phyloP scores from a whole-genome alignment of 2,797 vertebrate species.

The Pampus argenteus region DNA sequence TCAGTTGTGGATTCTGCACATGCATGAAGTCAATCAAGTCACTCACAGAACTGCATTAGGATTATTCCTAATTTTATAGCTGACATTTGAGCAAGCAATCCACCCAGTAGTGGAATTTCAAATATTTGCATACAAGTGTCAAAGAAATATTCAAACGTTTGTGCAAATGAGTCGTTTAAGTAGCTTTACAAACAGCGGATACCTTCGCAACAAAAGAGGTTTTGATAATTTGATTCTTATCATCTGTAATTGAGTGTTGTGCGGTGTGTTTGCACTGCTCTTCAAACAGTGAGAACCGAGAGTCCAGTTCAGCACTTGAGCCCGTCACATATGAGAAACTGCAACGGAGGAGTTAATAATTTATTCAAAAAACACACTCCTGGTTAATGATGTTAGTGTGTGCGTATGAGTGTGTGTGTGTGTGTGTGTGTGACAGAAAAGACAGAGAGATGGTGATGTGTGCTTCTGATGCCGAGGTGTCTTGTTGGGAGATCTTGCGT shows the following conservation, averaged over 20 bases:
- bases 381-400: constrained; percentile 42
- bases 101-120: constrained; percentile 50
- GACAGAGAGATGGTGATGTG: constrained; percentile 19
- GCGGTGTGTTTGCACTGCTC: constrained; percentile 74
- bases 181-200: constrained; percentile 48
- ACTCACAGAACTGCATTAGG: background rate
- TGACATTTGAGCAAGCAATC: constrained; percentile 16
- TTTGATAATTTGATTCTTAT: constrained; percentile 67
- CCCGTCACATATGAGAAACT: constrained; percentile 51
- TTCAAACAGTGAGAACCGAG: constrained; percentile 67
- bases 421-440: constrained; percentile 17
- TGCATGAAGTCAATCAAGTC: background rate
- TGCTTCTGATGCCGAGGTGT: constrained; percentile 60
- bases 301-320: constrained; percentile 55
- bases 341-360: constrained; percentile 77
- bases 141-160: constrained; percentile 44
- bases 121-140: constrained; percentile 46
- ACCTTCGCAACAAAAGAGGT: constrained; percentile 47
- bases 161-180: constrained; percentile 24
- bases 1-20: constrained; percentile 1
- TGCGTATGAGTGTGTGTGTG: constrained; percentile 26
- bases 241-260: constrained; percentile 58
- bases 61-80: constrained; percentile 8
- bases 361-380: constrained; percentile 72
- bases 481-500: constrained; percentile 35